Percentiles rank a stretch among this genome's conserved stretches.
Evolutionary conservation across 2,888 invertebrate species (phyloP).

Genomic region (Alentia gelatinosa): DNA sequence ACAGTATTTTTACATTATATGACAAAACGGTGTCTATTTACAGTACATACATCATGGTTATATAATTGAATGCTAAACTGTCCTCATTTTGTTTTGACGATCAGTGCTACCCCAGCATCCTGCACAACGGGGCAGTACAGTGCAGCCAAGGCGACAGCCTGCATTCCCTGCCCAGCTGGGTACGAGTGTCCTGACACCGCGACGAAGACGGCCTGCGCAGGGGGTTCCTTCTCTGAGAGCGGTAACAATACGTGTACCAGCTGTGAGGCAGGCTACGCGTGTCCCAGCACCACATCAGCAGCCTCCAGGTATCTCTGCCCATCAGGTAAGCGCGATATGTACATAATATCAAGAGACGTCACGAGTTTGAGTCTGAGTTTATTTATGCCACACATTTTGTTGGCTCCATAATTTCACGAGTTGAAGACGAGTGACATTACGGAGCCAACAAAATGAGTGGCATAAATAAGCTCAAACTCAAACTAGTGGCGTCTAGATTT

Average conservation of each 20-base stretch:
- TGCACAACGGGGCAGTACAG: slow-evolving; percentile 74
- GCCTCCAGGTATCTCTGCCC: slow-evolving; percentile 66
- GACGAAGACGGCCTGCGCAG: slow-evolving; percentile 57
- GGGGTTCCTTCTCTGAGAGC: slow-evolving; percentile 64
- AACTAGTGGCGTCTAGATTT: no score
- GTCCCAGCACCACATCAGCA: slow-evolving; percentile 74
- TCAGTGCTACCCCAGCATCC: slow-evolving; percentile 61
- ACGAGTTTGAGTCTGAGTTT: no score
- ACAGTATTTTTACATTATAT: no score
- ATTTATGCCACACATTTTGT: no score
- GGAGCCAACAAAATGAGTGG: no score
- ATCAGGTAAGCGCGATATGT: not conserved
- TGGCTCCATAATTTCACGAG: no score
- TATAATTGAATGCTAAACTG: no score
- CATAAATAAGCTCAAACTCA: no score
- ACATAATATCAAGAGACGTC: not conserved
- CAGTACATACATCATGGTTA: no score
- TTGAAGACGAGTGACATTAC: no score
- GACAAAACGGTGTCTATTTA: no score
- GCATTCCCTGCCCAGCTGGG: slow-evolving; percentile 65
- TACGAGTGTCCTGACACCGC: slow-evolving; percentile 61
- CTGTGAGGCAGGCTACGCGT: slow-evolving; percentile 75
- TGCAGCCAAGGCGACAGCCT: slow-evolving; percentile 65
- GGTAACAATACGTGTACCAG: slow-evolving; percentile 61
- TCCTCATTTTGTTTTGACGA: no score